Base-by-base conservation (phyloP, 1,140 invertebrate species). In the Calycopis cecrops region DNA sequence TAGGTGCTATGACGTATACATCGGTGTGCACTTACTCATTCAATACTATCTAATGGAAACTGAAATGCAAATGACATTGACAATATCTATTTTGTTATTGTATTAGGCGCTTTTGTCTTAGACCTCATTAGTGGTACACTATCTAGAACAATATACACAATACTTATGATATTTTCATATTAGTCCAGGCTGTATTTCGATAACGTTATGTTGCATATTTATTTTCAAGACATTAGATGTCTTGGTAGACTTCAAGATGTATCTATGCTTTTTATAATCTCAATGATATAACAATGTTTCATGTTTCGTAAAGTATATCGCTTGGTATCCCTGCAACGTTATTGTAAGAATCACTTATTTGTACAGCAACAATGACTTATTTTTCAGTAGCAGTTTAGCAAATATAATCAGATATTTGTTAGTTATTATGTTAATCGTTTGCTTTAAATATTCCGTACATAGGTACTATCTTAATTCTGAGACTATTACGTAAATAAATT, bases 1-100 rank as follows among this genome's bases (percentile, higher is more conserved):
- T 85, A 85, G 81, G 81, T 85, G 81, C 81, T 85, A 85, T 79
- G 71, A 70, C 61, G 76, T 82, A 76, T 74, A 28, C 21, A 70
- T 79, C 60, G 60, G 62, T 77, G 71, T 80, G 76, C 78, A 79
- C 73, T 72, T 76, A 77, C 68, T 80, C 60, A 63, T 75, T 75
- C 74, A 73, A 66, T 73, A 74, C 63, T 67, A 73, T 64, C 64
- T 63, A 67, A 62, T 69, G 65, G 57, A 63, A 67, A 71, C 57
- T 67, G 60, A 71, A 74, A 79, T 85, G 78, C 81, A 73, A 63
- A 76, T 80, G 79, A 85, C 81, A 66, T 81, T 73, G 79, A 85
- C 79, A 82, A 85, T 82, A 85, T 81, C 65, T 70, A 69, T 76
- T 77, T 68, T 61, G 62, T 67, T 64, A 60, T 67, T 57, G 34